phyloP scores from a whole-genome alignment of 2,797 vertebrate genomes.

The Peromyscus attwateri region DNA sequence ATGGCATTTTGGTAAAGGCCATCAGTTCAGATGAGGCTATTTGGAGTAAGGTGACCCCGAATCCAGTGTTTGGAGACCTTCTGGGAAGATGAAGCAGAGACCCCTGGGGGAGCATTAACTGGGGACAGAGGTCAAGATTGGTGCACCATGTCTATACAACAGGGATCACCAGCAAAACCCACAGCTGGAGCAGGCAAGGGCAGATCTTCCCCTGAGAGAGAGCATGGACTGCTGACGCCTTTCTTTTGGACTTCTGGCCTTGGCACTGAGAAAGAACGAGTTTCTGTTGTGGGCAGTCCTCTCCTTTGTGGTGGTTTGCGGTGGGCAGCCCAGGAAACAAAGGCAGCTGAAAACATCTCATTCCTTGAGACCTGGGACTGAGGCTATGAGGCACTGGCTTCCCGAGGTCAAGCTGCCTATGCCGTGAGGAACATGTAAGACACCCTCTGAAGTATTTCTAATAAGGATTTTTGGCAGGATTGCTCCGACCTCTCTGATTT shows the following conservation, averaged over 20 bases:
- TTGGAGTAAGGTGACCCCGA: background rate
- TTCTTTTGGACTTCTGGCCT: accelerated
- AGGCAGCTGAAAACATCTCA: background rate
- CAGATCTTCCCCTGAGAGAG: background rate
- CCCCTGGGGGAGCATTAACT: background rate
- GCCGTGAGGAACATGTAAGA: too few species aligned
- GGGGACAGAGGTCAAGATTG: background rate
- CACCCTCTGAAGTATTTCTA: background rate
- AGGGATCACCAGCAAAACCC: background rate
- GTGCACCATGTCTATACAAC: background rate
- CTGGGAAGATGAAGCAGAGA: background rate
- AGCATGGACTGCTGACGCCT: accelerated
- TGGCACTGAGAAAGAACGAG: too few species aligned
- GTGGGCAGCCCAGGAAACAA: background rate
- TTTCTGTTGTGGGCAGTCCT: background rate
- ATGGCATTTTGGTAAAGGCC: background rate
- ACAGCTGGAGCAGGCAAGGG: background rate
- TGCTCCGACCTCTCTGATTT: background rate
- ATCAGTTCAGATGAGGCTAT: background rate
- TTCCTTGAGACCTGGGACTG: background rate
- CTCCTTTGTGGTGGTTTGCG: too few species aligned
- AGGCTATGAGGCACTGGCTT: background rate
- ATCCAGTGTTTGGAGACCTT: background rate
- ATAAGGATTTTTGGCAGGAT: background rate
- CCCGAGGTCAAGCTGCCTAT: background rate